Evolutionary conservation across 2,113 vertebrate species (phyloP).

Genomic region (Melierax canorus): DNA sequence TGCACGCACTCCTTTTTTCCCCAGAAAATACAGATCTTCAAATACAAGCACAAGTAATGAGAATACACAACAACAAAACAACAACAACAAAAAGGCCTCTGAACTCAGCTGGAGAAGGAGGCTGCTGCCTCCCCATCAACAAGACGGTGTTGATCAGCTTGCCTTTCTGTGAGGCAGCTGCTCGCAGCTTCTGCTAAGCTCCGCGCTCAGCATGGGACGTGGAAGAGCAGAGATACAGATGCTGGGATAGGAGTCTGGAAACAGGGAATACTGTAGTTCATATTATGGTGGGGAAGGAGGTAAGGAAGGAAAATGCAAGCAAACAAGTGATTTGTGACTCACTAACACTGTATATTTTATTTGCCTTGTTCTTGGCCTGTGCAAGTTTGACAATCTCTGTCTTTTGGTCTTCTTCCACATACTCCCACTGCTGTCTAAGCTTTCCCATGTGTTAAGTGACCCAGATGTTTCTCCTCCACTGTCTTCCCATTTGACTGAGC

Average conservation of each 20-base stretch:
- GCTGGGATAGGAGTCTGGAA: background rate
- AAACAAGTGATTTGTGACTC: background rate
- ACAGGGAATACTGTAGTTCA: background rate
- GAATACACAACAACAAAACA: background rate
- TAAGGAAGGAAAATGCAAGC: background rate
- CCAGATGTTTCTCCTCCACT: background rate
- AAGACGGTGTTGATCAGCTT: background rate
- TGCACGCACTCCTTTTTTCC: background rate
- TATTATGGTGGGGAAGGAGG: background rate
- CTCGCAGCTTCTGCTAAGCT: background rate
- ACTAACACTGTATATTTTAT: background rate
- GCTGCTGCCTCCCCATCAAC: background rate
- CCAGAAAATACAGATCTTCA: background rate
- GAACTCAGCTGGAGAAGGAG: background rate
- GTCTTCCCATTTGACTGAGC: background rate
- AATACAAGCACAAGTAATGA: background rate
- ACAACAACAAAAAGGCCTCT: background rate
- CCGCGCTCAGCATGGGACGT: accelerated
- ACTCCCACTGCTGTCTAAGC: background rate
- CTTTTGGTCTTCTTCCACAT: background rate
- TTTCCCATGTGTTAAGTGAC: background rate
- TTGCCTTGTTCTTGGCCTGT: background rate
- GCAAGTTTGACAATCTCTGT: background rate
- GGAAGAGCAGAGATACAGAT: background rate
- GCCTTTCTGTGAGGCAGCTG: background rate